phyloP scores from a whole-genome alignment of 92 coral and sea anemone species.

The Anthopleura xanthogrammica region DNA sequence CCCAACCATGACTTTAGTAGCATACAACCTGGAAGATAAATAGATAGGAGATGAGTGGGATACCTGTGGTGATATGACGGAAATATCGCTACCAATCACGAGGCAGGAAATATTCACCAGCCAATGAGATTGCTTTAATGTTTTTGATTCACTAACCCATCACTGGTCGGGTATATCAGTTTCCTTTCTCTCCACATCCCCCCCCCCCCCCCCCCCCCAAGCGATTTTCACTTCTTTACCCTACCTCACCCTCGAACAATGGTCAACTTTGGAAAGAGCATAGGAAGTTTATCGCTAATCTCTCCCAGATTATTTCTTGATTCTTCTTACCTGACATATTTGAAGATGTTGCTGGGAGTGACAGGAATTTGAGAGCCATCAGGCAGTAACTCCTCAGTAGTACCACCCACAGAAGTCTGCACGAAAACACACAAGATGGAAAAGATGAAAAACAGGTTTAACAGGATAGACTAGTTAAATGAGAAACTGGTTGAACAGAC shows the following conservation, averaged over 20 bases:
- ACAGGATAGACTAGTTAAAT: too few relatives aligned
- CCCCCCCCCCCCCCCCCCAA: too few relatives aligned
- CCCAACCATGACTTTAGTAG: constrained; percentile 83
- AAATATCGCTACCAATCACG: neutral
- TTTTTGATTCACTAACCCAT: too few relatives aligned
- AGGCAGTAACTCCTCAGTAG: constrained; percentile 75
- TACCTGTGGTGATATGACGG: neutral
- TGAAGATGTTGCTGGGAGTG: constrained; percentile 72
- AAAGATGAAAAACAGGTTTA: neutral
- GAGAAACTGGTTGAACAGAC: neutral
- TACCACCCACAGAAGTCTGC: constrained; percentile 86
- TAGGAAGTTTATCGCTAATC: neutral
- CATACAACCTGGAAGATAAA: constrained; percentile 53
- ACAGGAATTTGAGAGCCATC: constrained; percentile 85
- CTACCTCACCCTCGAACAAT: too few relatives aligned
- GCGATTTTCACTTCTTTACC: too few relatives aligned
- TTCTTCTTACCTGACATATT: constrained; percentile 66
- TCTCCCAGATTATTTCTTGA: neutral
- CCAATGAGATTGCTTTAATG: too few relatives aligned
- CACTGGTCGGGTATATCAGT: too few relatives aligned
- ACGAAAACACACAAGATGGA: neutral
- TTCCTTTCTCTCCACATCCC: too few relatives aligned
- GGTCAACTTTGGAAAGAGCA: neutral
- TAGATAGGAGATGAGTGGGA: neutral
- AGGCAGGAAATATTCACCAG: too few relatives aligned